Evolutionary conservation across 1,140 invertebrate species (phyloP), one percentile per base, ranked within the genome.

Genomic region (Drosophila chauvacae): DNA sequence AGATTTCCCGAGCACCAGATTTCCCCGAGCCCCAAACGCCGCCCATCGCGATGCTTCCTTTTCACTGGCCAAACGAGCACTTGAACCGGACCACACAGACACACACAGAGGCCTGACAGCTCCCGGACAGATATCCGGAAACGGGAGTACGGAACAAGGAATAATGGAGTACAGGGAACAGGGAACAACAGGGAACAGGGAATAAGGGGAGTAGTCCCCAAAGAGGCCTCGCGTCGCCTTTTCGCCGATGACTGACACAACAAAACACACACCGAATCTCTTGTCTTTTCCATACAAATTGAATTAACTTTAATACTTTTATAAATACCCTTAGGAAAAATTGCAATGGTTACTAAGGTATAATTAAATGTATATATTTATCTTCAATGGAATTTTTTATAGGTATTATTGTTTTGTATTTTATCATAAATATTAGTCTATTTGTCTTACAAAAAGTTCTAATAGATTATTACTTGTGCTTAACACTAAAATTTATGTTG

Each of bases 1-100:
- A 3, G 51, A 37, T 55, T 37, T 55, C 20, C 51, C 33, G 51
- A 7, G 33, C 16, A 30, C 59, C 37, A 75, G 70, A 74, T 75
- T 73, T 47, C n/a, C 20, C 20, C 20, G 14, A 35, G 10, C 28
- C 41, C 35, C 56, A 42, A 44, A 50, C 62, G 48, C 44, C 77
- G 53, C 80, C 71, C 83, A 87, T 61, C 44, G 83, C 76, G 76
- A 33, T 59, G 60, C 55, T 87, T 87, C 68, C 81, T 62, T 77
- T 82, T 76, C 60, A 41, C 44, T 57, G n/a, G 42, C 37, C n/a
- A 53, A 55, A 58, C 30, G 59, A 35, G 33, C 77, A 83, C 84
- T 87, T 83, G 80, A 88, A 68, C 60, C 48, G 77, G 84, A 88
- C 77, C 64, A 76, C 64, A 71, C 83, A 82, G 47, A 86, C 59